These are phyloP conservation scores for Paedocypris micromegethes DNA, from an alignment of 2,797 vertebrate genomes.

Conservation along the genomic window DNA sequence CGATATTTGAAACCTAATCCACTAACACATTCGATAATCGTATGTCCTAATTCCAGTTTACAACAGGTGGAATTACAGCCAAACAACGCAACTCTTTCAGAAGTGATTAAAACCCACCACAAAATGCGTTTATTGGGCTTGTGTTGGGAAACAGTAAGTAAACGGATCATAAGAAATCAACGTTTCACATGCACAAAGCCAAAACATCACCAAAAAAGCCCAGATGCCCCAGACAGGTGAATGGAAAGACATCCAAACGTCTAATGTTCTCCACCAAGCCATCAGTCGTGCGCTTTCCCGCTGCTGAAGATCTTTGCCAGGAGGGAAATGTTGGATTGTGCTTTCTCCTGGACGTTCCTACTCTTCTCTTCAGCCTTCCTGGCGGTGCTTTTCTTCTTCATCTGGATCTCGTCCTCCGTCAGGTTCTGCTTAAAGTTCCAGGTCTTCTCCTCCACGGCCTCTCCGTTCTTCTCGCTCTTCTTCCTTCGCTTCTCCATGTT, in stretches of 20 bases:
- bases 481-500: constrained; percentile 68
- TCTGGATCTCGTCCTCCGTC: constrained; percentile 81
- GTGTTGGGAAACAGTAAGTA: no score
- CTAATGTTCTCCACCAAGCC: background rate
- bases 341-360: constrained; percentile 59
- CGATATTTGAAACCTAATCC: no score
- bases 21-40: no score
- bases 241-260: no score
- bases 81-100: no score
- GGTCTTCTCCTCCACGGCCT: constrained; percentile 60
- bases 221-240: background rate
- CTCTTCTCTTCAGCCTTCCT: constrained; percentile 60
- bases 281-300: constrained; percentile 40
- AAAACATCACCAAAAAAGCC: background rate
- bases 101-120: no score
- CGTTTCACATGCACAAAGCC: no score
- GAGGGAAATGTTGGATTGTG: constrained; percentile 71
- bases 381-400: constrained; percentile 50
- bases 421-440: constrained; percentile 81
- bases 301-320: constrained; percentile 82
- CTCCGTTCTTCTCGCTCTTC: constrained; percentile 50
- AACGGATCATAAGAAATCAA: no score
- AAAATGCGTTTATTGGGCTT: no score
- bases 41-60: no score
- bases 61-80: no score